phyloP scores from a whole-genome alignment of 2,113 vertebrate genomes.

The Taurulus bubalis region DNA sequence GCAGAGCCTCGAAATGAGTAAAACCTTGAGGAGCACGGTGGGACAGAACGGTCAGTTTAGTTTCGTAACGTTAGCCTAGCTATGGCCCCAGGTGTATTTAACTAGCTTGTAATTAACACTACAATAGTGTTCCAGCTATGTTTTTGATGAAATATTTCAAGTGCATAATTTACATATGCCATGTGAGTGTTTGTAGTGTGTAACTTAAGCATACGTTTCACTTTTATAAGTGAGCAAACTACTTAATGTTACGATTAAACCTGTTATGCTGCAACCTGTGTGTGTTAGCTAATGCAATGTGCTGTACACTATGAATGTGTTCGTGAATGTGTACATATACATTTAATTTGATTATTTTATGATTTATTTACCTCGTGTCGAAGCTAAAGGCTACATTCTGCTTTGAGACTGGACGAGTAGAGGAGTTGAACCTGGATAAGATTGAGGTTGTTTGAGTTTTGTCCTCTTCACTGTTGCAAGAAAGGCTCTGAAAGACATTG shows the following conservation, averaged over 20 bases:
- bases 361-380: no score
- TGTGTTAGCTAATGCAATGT: background rate
- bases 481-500: no score
- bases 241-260: background rate
- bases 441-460: no score
- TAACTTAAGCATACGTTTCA: background rate
- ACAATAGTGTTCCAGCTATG: background rate
- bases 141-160: background rate
- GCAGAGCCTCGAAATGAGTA: background rate
- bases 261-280: background rate
- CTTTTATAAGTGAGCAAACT: background rate
- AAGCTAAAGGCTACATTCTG: no score
- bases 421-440: no score
- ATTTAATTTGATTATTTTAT: background rate
- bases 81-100: background rate
- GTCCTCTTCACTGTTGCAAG: no score
- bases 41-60: background rate
- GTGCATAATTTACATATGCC: background rate
- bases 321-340: background rate
- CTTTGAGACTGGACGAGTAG: no score
- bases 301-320: background rate
- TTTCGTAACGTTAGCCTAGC: background rate
- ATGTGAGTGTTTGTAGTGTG: background rate
- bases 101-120: background rate
- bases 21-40: background rate